These are phyloP conservation scores for Trichosurus vulpecula DNA, from an alignment of 2,797 vertebrate species.

Conservation along the genomic window DNA sequence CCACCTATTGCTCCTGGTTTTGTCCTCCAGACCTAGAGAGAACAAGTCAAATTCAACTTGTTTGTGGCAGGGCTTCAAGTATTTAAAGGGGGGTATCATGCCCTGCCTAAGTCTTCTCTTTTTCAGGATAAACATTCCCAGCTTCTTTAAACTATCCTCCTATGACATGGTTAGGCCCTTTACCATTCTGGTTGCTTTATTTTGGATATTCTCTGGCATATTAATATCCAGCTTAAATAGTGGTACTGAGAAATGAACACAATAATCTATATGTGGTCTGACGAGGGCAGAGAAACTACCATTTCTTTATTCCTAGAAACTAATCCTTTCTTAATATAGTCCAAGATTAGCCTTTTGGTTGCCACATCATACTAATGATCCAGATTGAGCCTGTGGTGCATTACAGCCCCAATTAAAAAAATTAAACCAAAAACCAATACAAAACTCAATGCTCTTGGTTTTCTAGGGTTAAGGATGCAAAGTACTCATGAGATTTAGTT, in stretches of 20 bases:
- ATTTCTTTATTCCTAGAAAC: background rate
- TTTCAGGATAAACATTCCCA: background rate
- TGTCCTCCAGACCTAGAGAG: background rate
- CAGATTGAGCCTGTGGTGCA: background rate
- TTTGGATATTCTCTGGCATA: background rate
- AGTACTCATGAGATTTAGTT: background rate
- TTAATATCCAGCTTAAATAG: background rate
- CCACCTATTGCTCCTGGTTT: background rate
- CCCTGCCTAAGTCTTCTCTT: background rate
- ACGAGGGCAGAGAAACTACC: background rate
- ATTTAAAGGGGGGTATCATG: background rate
- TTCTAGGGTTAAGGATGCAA: background rate
- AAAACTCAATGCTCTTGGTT: background rate
- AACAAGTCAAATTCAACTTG: background rate
- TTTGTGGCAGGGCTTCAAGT: background rate
- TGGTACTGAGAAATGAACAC: background rate
- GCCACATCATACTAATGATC: background rate
- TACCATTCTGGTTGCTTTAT: background rate
- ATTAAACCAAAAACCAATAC: background rate
- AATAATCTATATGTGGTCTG: background rate
- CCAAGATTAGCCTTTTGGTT: background rate
- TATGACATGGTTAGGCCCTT: background rate
- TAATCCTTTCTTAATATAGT: background rate
- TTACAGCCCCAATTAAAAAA: too few relatives aligned
- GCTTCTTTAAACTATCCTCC: background rate